Evolutionary conservation across 2,888 invertebrate species (phyloP).

Genomic region (Uropetala carovei): DNA sequence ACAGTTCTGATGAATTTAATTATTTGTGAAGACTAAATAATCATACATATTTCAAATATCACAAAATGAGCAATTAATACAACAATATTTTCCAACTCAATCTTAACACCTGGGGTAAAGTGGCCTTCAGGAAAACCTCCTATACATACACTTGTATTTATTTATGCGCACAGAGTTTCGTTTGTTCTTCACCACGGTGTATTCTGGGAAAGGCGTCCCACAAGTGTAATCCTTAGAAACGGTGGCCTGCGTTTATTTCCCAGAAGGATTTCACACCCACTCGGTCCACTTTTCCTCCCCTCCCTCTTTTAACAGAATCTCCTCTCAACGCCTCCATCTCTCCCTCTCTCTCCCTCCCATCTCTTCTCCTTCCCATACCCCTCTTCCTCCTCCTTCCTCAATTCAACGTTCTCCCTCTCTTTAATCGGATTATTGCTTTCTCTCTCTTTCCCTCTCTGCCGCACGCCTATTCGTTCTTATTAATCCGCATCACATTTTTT

Average conservation of each 20-base stretch:
- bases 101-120: too few relatives aligned
- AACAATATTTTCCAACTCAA: too few relatives aligned
- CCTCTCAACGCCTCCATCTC: too few relatives aligned
- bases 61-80: too few relatives aligned
- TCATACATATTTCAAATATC: too few relatives aligned
- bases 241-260: constrained; percentile 52
- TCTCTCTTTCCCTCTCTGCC: background rate
- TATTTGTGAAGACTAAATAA: too few relatives aligned
- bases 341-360: too few relatives aligned
- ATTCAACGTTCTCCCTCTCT: background rate
- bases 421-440: constrained; percentile 29
- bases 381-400: too few relatives aligned
- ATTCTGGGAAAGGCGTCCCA: background rate
- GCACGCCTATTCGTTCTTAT: constrained; percentile 50
- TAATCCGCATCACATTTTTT: constrained; percentile 44
- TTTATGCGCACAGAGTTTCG: background rate
- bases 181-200: background rate
- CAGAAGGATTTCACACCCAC: constrained; percentile 52
- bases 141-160: background rate
- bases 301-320: background rate
- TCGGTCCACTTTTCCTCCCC: background rate
- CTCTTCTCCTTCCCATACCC: background rate
- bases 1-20: too few relatives aligned
- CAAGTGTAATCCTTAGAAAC: constrained; percentile 49
- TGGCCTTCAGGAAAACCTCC: too few relatives aligned